Conservation (phyloP, 2,113 vertebrate species). For the Condylura cristata region DNA sequence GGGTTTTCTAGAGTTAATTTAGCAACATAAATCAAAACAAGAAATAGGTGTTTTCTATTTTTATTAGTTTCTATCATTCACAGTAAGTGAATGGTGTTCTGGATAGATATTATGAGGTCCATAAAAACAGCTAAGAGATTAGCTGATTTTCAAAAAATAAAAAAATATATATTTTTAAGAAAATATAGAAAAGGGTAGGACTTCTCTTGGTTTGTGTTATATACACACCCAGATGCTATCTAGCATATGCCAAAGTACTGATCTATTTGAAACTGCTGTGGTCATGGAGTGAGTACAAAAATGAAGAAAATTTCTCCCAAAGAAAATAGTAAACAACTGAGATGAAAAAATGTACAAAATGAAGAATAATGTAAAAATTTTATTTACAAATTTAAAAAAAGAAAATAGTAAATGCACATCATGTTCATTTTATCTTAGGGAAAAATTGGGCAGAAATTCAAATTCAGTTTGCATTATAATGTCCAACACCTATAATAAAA, state of each 20-base stretch:
- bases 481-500: neutral
- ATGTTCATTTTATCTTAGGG: neutral
- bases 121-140: conserved; percentile 37
- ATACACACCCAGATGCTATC: neutral
- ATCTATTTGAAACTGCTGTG: neutral
- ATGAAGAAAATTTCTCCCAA: neutral
- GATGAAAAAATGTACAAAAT: too few species aligned
- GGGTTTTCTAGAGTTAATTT: neutral
- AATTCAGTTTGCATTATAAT: conserved; percentile 10
- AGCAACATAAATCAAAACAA: neutral
- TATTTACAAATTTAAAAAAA: too few species aligned
- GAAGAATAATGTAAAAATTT: too few species aligned
- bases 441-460: neutral
- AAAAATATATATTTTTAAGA: neutral
- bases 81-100: conserved; percentile 28
- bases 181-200: conserved; percentile 13
- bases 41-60: neutral
- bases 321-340: neutral
- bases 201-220: neutral
- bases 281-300: neutral
- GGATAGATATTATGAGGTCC: neutral
- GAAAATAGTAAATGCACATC: neutral
- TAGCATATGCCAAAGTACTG: neutral
- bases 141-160: neutral
- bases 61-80: conserved; percentile 26